Evolutionary conservation across 2,113 vertebrate species (phyloP), one percentile per base, ranked within the genome.

Genomic region (Leptodactylus fuscus): DNA sequence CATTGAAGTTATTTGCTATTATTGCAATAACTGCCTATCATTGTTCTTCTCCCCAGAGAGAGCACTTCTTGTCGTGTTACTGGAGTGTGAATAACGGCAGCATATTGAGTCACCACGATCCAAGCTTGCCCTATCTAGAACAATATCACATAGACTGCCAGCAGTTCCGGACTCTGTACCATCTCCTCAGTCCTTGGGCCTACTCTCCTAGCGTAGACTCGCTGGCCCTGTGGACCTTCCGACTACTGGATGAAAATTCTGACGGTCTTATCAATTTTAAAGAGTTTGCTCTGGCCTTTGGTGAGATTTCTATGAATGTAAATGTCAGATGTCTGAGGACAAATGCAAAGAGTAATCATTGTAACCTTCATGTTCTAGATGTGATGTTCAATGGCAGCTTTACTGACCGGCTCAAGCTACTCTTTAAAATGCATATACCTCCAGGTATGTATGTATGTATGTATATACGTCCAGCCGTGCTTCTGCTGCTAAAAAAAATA

Each of bases 391-490:
- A 96, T 73, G 95, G 95, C 89, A 97, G 96, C 60, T 98, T 99
- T 92, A 99, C 97, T 88, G 96, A 98, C 84, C 97, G 97, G 90
- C 94, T 99, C 90, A 99, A 98, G 83, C 92, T 99, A 85, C 96
- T 99, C 89, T 99, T 98, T 94, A 99, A 99, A 90, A 90, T 99
- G 86, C 97, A 99, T 88, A 94, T 99, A 86, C 96, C 96, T 87
- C 96, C 97, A 92, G 98, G 97, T 98, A 91, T 94, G 93, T 90
- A 53, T 69, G 8, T 38, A 41, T 8, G 5, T 13, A 32, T 65
- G 3, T 32, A 7, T 65, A n/a, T n/a, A n/a, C n/a, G n/a, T n/a
- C n/a, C n/a, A n/a, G n/a, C n/a, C n/a, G n/a, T n/a, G n/a, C n/a
- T n/a, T n/a, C n/a, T n/a, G n/a, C n/a, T n/a, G n/a, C n/a, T n/a